Conservation (phyloP, 1,140 invertebrate species). For the Latrodectus geometricus region DNA sequence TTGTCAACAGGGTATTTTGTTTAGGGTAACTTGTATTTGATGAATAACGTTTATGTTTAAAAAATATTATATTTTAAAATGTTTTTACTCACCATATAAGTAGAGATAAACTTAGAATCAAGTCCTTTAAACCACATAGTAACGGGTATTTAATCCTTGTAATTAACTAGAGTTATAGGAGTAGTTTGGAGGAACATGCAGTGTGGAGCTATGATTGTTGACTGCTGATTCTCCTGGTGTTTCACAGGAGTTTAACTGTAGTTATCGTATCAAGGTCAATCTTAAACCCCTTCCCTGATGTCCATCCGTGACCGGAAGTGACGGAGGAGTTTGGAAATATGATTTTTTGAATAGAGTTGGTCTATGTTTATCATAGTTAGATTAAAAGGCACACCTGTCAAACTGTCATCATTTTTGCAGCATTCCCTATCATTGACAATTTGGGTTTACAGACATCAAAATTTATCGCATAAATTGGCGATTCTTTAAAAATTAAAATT, state of each 20-base stretch:
- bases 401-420: constrained; percentile 42
- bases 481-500: not conserved
- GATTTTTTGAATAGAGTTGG: too few species aligned
- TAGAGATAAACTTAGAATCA: not conserved
- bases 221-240: not conserved
- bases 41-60: too few species aligned
- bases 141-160: not conserved
- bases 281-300: constrained; percentile 16
- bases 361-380: too few species aligned
- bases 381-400: constrained; percentile 36
- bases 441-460: not conserved
- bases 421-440: not conserved
- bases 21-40: too few species aligned
- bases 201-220: not conserved
- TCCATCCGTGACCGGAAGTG: constrained; percentile 12
- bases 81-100: not conserved
- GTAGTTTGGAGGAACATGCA: not conserved
- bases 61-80: too few species aligned
- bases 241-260: not conserved
- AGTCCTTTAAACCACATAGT: not conserved
- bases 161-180: not conserved
- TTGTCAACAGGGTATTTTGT: too few species aligned
- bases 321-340: not conserved
- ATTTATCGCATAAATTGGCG: not conserved
- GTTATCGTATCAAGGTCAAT: constrained; percentile 16